phyloP scores from a whole-genome alignment of 2,113 vertebrate genomes.

The Junco hyemalis region DNA sequence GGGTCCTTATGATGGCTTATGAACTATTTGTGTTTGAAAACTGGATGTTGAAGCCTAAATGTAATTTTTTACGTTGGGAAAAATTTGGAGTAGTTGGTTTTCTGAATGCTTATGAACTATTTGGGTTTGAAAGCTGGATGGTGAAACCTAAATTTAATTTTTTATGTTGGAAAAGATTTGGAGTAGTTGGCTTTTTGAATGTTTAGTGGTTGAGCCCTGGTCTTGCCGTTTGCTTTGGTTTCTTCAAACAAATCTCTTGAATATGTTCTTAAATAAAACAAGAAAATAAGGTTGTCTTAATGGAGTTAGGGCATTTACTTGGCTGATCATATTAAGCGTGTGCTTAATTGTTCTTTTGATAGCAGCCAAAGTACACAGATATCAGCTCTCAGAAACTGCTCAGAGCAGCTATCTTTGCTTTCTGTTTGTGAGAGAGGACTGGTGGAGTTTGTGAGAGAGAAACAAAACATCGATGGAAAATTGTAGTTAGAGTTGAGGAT shows the following conservation, averaged over 20 bases:
- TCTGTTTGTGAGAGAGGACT: accelerated
- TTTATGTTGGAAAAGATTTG: not conserved
- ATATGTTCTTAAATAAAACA: not conserved
- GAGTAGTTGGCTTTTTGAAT: not conserved
- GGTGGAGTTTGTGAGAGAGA: not conserved
- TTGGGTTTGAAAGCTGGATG: no score
- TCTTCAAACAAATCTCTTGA: not conserved
- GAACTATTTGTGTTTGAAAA: not conserved
- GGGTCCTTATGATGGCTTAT: accelerated
- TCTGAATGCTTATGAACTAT: not conserved
- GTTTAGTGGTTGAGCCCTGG: not conserved
- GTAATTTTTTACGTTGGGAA: no score
- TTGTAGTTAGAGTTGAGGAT: not conserved
- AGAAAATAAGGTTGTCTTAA: not conserved
- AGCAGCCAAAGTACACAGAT: not conserved
- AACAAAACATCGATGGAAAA: not conserved
- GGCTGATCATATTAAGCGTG: not conserved
- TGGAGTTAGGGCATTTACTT: not conserved
- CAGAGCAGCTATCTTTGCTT: not conserved
- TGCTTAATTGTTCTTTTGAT: not conserved
- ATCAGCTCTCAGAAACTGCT: not conserved
- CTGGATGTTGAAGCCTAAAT: no score
- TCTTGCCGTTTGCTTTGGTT: not conserved
- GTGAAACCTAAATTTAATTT: no score
- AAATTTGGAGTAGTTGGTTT: not conserved